Evolutionary conservation across 1,140 invertebrate genomes (phyloP).

Genomic region (Trichoplusia ni): DNA sequence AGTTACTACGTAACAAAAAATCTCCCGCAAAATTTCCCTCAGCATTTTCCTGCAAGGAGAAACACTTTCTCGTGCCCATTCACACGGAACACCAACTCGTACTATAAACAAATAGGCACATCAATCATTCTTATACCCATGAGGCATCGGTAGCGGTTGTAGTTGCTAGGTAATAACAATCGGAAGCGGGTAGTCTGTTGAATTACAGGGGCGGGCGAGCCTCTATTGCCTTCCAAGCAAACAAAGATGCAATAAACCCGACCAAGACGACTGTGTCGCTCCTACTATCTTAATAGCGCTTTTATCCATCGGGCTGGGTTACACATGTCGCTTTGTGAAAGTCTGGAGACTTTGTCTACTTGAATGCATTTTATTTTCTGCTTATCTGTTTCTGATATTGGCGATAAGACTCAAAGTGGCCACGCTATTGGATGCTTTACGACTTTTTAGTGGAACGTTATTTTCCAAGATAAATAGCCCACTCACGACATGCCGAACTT

Average conservation of each 20-base stretch:
- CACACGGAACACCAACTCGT: slow-evolving; percentile 2
- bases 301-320: slow-evolving; percentile 54
- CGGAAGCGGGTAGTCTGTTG: slow-evolving; percentile 57
- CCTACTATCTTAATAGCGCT: slow-evolving; percentile 58
- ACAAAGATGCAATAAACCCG: slow-evolving; percentile 73
- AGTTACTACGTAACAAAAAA: neutral
- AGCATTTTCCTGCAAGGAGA: no score
- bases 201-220: slow-evolving; percentile 49
- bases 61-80: neutral
- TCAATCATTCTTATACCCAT: slow-evolving; percentile 32
- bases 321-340: slow-evolving; percentile 57
- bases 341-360: slow-evolving; percentile 37
- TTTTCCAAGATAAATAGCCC: no score
- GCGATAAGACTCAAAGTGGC: slow-evolving; percentile 10
- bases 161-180: slow-evolving; percentile 60
- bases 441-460: no score
- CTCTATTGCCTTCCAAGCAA: slow-evolving; percentile 65
- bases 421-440: slow-evolving; percentile 8
- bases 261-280: slow-evolving; percentile 49
- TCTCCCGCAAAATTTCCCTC: no score
- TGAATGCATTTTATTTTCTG: slow-evolving; percentile 51
- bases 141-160: slow-evolving; percentile 21
- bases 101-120: slow-evolving; percentile 21
- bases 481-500: no score
- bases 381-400: slow-evolving; percentile 44